Base-by-base conservation (phyloP, 2,797 vertebrate species). In the Chaenodraco wilsoni region DNA sequence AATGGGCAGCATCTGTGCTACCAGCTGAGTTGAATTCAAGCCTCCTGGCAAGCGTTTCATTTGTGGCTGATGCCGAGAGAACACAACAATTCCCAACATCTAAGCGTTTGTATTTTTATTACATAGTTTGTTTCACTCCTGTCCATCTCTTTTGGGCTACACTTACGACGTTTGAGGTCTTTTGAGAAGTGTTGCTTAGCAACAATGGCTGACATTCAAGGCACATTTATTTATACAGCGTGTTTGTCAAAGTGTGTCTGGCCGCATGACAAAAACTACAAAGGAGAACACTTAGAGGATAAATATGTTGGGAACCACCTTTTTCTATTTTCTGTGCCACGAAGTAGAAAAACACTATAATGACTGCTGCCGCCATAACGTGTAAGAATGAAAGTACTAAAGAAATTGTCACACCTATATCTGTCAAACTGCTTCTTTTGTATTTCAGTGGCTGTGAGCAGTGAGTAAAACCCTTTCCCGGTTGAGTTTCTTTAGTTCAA, bases 1-100 rank as follows among this genome's bases (percentile, higher is more conserved):
- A 86, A 82, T 45, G 70, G 46, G 59, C 43, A 71, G 78, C 83
- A 82, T 84, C 76, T 79, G 79, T 60, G 69, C 79, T 14, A 55
- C 87, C 81, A 84, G 84, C 86, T 86, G 86, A 84, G 87, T 60
- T 82, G 85, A 87, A 79, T 86, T 78, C 33, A 65, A 79, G 21
- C 72, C 71, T 82, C 78, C 85, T 84, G 83, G 83, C 62, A 75
- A 68, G 77, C 19, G 1, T 48, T 81, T 83, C 43, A 83, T 86
- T 88, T 76, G 72, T 3, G 13, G 52, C 66, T 51, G 48, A 16
- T 40, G 55, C 40, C 37, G 46, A 76, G 61, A 43, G 60, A 84
- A 75, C 59, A 75, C 55, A 78, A 71, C 72, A 81, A 69, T 77
- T 74, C 54, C 73, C 52, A 64, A 48, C 63, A 78, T 78, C 69